Evolutionary conservation across 1,140 invertebrate genomes (phyloP).

Genomic region (Drosophila nigrodunni): DNA sequence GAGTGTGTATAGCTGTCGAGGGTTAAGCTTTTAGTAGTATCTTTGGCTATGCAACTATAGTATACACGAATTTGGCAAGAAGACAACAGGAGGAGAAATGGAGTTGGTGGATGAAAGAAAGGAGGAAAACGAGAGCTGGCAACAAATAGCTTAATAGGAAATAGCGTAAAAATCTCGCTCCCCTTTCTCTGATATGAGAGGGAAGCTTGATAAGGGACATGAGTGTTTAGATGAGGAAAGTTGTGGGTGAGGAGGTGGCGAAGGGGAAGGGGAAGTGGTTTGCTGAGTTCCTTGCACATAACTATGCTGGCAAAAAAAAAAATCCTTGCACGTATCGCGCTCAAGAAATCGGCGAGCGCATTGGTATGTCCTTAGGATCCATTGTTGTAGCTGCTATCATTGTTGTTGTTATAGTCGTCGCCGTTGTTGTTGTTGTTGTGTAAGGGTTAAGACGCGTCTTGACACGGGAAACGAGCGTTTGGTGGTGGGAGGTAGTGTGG

Average conservation of each 20-base stretch:
- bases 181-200: constrained; percentile 9
- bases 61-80: constrained; percentile 72
- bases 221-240: neutral
- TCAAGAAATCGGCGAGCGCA: constrained; percentile 76
- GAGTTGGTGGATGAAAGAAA: constrained; percentile 4
- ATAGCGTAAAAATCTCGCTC: constrained; percentile 71
- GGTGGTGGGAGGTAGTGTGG: neutral
- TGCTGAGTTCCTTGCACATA: constrained; percentile 15
- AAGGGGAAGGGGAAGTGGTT: neutral
- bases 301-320: constrained; percentile 54
- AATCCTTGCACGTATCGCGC: constrained; percentile 77
- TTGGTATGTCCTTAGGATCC: constrained; percentile 60
- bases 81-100: constrained; percentile 28
- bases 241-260: neutral
- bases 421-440: constrained; percentile 28
- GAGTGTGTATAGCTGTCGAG: constrained; percentile 43
- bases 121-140: constrained; percentile 58
- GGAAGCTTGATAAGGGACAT: constrained; percentile 21
- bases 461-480: neutral
- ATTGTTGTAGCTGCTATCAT: constrained; percentile 31
- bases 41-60: constrained; percentile 76
- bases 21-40: constrained; percentile 79
- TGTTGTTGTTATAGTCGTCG: constrained; percentile 18
- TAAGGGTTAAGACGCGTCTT: constrained; percentile 57
- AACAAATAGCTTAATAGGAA: constrained; percentile 80